Conservation (phyloP, 2,888 invertebrate genomes). For the Erpobdella octoculata region DNA sequence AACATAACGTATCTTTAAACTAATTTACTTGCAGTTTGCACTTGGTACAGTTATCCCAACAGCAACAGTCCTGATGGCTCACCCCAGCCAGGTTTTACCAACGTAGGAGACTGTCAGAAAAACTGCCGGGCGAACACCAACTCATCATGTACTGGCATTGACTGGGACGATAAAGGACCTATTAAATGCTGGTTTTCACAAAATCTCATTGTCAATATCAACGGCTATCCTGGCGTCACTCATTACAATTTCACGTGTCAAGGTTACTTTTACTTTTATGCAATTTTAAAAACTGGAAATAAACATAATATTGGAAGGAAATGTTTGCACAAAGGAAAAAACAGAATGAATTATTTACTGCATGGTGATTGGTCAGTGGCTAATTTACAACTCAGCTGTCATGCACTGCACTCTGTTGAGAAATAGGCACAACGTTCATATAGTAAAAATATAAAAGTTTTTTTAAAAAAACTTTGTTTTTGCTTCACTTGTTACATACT, state of each 20-base stretch:
- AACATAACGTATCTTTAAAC: no score
- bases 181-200: conserved; percentile 20
- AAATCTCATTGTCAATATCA: not conserved
- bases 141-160: not conserved
- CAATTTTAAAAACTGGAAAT: not conserved
- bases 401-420: no score
- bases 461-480: no score
- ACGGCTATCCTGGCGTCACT: conserved; percentile 13
- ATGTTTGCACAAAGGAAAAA: not conserved
- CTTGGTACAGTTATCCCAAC: not conserved
- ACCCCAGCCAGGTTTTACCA: not conserved
- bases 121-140: not conserved
- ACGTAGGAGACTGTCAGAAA: not conserved
- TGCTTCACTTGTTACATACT: no score
- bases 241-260: conserved; percentile 16
- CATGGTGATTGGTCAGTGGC: not conserved
- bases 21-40: no score
- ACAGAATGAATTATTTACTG: not conserved
- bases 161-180: not conserved
- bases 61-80: conserved; percentile 7
- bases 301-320: not conserved
- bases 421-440: no score
- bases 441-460: no score
- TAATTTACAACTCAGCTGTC: no score
- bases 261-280: conserved; percentile 11